phyloP scores from a whole-genome alignment of 2,888 invertebrate genomes.

The Pandemis cinnamomeana region DNA sequence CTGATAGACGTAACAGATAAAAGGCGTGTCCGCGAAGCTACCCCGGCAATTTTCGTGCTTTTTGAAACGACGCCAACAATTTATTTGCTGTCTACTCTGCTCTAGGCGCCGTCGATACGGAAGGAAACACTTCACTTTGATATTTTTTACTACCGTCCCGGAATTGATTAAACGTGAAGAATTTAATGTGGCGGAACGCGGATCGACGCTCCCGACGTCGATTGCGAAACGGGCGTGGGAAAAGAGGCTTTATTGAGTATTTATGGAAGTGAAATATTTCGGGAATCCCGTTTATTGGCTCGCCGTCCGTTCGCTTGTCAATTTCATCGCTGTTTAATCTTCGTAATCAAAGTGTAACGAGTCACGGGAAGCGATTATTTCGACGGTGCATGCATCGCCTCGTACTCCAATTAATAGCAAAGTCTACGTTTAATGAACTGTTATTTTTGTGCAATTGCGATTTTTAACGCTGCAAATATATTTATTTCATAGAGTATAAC shows the following conservation, averaged over 20 bases:
- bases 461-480: background rate
- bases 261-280: constrained; percentile 68
- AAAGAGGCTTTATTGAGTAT: constrained; percentile 68
- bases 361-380: constrained; percentile 39
- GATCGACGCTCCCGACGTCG: constrained; percentile 61
- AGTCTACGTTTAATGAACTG: background rate
- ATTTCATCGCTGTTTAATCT: constrained; percentile 62
- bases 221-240: constrained; percentile 67
- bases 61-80: constrained; percentile 80
- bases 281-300: constrained; percentile 68
- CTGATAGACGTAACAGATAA: constrained; percentile 81
- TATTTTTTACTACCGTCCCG: constrained; percentile 67
- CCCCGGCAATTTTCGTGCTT: constrained; percentile 74
- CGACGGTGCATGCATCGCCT: constrained; percentile 3
- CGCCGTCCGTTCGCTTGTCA: constrained; percentile 61
- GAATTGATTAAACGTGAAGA: constrained; percentile 79
- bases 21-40: constrained; percentile 76
- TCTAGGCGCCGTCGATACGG: constrained; percentile 67
- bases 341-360: constrained; percentile 53
- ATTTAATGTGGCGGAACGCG: constrained; percentile 74
- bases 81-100: constrained; percentile 74
- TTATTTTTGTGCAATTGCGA: background rate
- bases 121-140: constrained; percentile 71
- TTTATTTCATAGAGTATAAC: background rate
- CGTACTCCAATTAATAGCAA: background rate